Conservation (phyloP, 2,113 vertebrate species). For the Scytalopus superciliaris region DNA sequence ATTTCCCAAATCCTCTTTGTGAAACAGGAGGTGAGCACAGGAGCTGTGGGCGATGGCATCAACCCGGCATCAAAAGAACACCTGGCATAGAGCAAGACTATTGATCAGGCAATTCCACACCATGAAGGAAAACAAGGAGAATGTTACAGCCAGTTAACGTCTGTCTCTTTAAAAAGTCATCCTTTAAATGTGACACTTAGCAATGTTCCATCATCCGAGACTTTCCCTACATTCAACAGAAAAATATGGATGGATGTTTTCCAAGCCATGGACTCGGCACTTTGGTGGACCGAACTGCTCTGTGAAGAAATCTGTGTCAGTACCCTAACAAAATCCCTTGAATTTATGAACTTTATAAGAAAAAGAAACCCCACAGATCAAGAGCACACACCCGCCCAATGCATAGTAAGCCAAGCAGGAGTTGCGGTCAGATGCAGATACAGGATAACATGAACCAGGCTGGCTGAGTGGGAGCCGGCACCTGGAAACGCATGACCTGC, state of each 20-base stretch:
- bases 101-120: neutral
- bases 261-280: neutral
- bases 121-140: neutral
- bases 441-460: neutral
- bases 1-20: neutral
- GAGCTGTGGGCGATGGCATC: neutral
- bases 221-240: neutral
- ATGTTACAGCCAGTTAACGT: neutral
- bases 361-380: rapidly evolving
- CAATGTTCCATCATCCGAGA: neutral
- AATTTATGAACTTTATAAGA: neutral
- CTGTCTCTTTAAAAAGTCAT: neutral
- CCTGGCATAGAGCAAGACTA: neutral
- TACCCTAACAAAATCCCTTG: neutral
- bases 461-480: neutral
- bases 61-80: neutral
- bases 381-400: neutral
- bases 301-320: neutral
- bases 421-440: neutral
- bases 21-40: neutral
- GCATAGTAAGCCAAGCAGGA: no score
- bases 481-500: neutral
- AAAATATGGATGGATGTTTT: neutral
- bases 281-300: neutral
- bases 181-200: neutral